Percentiles rank a stretch among this genome's conserved stretches.
Evolutionary conservation across 1,140 invertebrate genomes (phyloP).

Genomic region (Sarcophaga peregrina): DNA sequence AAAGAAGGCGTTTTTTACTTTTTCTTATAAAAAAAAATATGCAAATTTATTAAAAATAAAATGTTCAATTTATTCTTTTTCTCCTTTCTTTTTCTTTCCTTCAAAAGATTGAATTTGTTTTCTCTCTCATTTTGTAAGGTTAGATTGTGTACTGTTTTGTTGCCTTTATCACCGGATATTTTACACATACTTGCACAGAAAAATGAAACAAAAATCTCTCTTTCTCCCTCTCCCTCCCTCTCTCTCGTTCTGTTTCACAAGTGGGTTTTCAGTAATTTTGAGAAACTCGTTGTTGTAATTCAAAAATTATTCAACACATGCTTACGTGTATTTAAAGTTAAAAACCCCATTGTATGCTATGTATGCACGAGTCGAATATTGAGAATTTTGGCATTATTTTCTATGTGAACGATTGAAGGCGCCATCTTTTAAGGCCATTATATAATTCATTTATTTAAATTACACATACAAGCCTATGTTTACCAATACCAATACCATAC

Average conservation of each 20-base stretch:
- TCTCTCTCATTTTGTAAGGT: neutral
- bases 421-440: neutral
- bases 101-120: neutral
- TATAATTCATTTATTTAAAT: neutral
- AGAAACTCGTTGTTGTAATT: neutral
- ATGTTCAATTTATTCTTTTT: constrained; percentile 16
- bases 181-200: neutral
- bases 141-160: neutral
- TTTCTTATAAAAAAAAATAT: neutral
- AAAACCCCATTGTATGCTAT: neutral
- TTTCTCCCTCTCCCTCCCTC: neutral
- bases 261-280: neutral
- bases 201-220: neutral
- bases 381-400: neutral
- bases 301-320: constrained; percentile 17
- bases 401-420: neutral
- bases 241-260: neutral
- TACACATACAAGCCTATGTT: neutral
- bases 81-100: too few relatives aligned
- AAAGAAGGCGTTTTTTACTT: too few relatives aligned
- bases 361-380: neutral
- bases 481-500: too few relatives aligned
- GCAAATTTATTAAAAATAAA: constrained; percentile 31
- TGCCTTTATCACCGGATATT: neutral
- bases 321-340: neutral